A percentile compares a stretch with the other conserved stretches of the same genome.
phyloP scores from a whole-genome alignment of 2,888 invertebrate genomes.

The Crossocerus cetratus region DNA sequence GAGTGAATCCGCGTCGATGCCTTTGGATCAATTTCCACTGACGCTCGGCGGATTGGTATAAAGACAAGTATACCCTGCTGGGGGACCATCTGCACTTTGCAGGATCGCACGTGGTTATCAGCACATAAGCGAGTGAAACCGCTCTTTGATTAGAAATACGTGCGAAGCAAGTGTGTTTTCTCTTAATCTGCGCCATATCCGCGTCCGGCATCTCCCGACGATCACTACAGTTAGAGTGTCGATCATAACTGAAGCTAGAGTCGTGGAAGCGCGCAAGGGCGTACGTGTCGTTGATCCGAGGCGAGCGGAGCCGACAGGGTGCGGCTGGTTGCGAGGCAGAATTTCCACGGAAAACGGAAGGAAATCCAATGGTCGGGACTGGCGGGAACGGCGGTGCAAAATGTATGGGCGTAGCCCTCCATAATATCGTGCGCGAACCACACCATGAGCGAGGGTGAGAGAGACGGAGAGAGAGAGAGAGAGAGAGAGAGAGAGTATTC shows the following conservation, averaged over 20 bases:
- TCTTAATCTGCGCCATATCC: background rate
- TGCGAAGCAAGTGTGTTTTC: too few species aligned
- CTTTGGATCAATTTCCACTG: too few species aligned
- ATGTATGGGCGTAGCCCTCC: constrained; percentile 61
- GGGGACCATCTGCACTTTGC: too few species aligned
- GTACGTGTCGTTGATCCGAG: background rate
- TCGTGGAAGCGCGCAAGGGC: background rate
- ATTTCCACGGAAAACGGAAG: constrained; percentile 65
- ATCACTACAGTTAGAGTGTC: constrained; percentile 51
- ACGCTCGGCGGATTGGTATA: too few species aligned
- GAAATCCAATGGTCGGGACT: constrained; percentile 65
- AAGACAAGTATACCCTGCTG: too few species aligned
- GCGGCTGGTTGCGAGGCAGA: constrained; percentile 33
- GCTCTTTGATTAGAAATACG: too few species aligned
- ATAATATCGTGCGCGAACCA: constrained; percentile 64
- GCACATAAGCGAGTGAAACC: too few species aligned
- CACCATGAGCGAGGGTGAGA: constrained; percentile 24
- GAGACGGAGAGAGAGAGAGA: too few species aligned
- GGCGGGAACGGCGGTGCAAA: constrained; percentile 54
- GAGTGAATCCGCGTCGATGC: too few species aligned
- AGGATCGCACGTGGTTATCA: too few species aligned
- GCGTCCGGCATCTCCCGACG: constrained; percentile 16
- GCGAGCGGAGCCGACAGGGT: constrained; percentile 17
- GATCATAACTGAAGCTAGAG: constrained; percentile 37
- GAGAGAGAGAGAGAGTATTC: constrained; percentile 30